Percentiles rank a stretch among this genome's conserved stretches.
phyloP scores from a whole-genome alignment of 2,888 invertebrate species.

The Eustalomyia histrio region DNA sequence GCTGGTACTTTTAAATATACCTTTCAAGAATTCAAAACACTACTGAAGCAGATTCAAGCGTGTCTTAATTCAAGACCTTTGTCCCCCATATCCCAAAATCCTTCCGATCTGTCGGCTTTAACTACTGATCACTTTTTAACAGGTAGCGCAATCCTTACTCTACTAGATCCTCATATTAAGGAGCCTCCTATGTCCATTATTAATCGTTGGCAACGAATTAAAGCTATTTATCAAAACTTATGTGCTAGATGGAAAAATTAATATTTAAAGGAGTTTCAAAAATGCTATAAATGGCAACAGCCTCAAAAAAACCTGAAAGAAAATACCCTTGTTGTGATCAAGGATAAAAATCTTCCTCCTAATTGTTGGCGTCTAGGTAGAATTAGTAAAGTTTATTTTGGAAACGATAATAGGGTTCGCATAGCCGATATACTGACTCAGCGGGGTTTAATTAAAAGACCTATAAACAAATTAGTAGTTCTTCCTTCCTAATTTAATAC shows the following conservation, averaged over 20 bases:
- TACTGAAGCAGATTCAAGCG: too few relatives aligned
- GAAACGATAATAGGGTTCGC: not conserved
- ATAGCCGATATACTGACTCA: not conserved
- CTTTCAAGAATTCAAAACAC: too few relatives aligned
- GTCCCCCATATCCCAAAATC: conserved; percentile 17
- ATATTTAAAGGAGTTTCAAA: conserved; percentile 26
- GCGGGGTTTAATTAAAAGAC: not conserved
- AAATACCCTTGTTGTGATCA: too few relatives aligned
- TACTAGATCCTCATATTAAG: not conserved
- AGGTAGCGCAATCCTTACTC: conserved; percentile 1
- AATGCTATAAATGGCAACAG: too few relatives aligned
- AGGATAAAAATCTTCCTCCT: not conserved
- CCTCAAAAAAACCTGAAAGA: too few relatives aligned
- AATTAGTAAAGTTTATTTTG: not conserved
- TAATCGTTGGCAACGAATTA: too few relatives aligned
- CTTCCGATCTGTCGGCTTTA: not conserved
- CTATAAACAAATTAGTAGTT: conserved; percentile 1
- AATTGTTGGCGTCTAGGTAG: conserved; percentile 10
- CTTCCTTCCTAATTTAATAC: not conserved
- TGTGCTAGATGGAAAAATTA: conserved; percentile 33
- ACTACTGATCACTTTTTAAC: not conserved
- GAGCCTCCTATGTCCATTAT: not conserved
- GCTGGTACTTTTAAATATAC: too few relatives aligned
- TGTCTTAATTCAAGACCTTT: too few relatives aligned
- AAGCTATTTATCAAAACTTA: not conserved